phyloP scores from a whole-genome alignment of 2,888 invertebrate species.

The Philonicus albiceps region DNA sequence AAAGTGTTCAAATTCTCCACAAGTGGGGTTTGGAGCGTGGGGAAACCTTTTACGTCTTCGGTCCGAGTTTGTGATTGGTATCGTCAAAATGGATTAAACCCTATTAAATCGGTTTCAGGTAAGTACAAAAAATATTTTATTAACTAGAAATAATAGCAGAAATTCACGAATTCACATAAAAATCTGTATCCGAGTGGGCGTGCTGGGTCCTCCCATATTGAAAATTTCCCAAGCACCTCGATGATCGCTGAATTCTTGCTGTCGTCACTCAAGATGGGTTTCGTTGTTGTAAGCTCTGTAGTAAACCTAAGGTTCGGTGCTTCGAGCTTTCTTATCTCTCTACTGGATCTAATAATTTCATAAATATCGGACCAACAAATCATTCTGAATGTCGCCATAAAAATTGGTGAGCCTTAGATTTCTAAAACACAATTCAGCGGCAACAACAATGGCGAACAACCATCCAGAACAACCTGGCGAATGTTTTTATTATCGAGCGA shows the following conservation, averaged over 20 bases:
- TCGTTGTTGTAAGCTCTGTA: neutral
- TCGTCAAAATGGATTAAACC: conserved; percentile 21
- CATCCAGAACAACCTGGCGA: conserved; percentile 8
- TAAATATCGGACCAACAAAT: neutral
- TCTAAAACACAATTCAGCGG: neutral
- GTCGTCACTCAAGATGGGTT: conserved; percentile 17
- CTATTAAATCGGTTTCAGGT: neutral
- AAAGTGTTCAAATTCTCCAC: neutral
- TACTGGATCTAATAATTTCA: neutral
- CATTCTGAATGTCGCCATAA: neutral
- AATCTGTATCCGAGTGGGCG: conserved; percentile 12
- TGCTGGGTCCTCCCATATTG: conserved; percentile 34
- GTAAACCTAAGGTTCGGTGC: neutral
- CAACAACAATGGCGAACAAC: neutral
- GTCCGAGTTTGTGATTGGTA: neutral
- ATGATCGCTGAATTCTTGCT: conserved; percentile 27
- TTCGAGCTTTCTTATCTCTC: conserved; percentile 17
- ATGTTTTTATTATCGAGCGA: conserved; percentile 43
- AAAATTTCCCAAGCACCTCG: neutral
- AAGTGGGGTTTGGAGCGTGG: neutral
- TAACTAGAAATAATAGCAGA: neutral
- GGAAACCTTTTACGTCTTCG: neutral
- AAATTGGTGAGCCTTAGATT: neutral
- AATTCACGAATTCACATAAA: neutral
- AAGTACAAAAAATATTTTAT: neutral